Percentiles rank a stretch among this genome's conserved stretches.
Evolutionary conservation across 2,888 invertebrate genomes (phyloP).

Genomic region (Tetrapedia diversipes): DNA sequence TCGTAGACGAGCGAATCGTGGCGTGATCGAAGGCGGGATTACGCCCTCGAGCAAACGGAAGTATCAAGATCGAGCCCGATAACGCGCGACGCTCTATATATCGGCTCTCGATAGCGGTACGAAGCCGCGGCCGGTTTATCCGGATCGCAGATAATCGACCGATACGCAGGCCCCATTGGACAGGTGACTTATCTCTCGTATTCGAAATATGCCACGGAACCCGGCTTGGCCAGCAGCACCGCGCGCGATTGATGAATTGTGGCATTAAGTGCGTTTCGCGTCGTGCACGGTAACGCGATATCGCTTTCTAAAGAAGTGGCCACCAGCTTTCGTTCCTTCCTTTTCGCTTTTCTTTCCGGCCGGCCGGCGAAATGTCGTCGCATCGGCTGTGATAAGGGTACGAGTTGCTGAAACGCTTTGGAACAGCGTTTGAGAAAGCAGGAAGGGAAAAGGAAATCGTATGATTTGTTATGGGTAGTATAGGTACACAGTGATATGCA

Average conservation of each 20-base stretch:
- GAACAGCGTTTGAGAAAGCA: neutral
- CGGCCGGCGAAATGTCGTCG: constrained; percentile 4
- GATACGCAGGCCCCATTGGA: constrained; percentile 70
- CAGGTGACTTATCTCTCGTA: constrained; percentile 80
- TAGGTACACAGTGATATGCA: too few species aligned
- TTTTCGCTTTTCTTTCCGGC: neutral
- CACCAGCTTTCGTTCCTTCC: constrained; percentile 22
- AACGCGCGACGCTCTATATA: constrained; percentile 74
- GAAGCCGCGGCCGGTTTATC: constrained; percentile 77
- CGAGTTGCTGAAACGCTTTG: neutral
- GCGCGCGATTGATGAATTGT: constrained; percentile 57
- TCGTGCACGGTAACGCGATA: constrained; percentile 48
- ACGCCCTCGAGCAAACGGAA: constrained; percentile 71
- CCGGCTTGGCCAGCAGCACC: constrained; percentile 24
- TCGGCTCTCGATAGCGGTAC: constrained; percentile 73
- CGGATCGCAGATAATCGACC: constrained; percentile 78
- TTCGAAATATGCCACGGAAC: constrained; percentile 71
- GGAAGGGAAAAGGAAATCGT: neutral
- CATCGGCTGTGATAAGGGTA: constrained; percentile 1
- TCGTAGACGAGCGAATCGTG: constrained; percentile 68
- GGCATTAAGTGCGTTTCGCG: constrained; percentile 49
- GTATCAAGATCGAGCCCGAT: constrained; percentile 76
- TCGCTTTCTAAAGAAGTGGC: constrained; percentile 51
- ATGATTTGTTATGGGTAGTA: constrained; percentile 3
- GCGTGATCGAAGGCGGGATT: constrained; percentile 69